Base-by-base conservation (phyloP, 2,113 vertebrate species). In the Platichthys flesus region DNA sequence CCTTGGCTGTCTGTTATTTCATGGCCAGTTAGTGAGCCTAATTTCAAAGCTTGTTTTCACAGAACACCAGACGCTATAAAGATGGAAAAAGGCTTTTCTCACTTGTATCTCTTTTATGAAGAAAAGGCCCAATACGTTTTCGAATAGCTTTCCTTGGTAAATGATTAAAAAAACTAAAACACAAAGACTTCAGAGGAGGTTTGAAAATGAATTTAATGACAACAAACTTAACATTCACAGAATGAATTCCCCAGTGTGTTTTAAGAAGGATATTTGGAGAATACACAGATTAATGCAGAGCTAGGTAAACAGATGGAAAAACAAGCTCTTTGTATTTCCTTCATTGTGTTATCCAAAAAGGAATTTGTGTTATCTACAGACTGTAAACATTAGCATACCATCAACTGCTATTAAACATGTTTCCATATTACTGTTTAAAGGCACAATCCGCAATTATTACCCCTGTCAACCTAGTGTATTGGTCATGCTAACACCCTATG, bases 1-100 rank as follows among this genome's bases (percentile, higher is more conserved):
- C 86, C 71, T 85, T 76, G 79, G 70, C 73, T 85, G 82, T 85
- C 78, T 82, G 81, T 84, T 88, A 76, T 90, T 88, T 85, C 84
- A 79, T 68, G 86, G 86, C 85, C 81, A 86, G 87, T 89, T 89
- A 89, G 85, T 75, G 74, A 78, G 83, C 74, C 81, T 90, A 85
- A 90, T 90, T 84, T 88, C 81, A 86, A 86, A 90, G 83, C 55
- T 61, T 79, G 62, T 73, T 89, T 85, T 78, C 42, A 64, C 31
- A 81, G 49, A 89, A 76, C 78, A 84, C 88, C 77, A 71, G 78
- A 66, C 89, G 76, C 86, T 37, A 86, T 78, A 76, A 79, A 84
- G 69, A 79, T 1, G 42, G 61, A 57, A 67, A 63, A 64, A 64
- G 45, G 64, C 61, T 78, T 84, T 73, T 87, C 62, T 84, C 37